Evolutionary conservation across 2,888 invertebrate species (phyloP), one percentile per base, ranked within the genome.

Genomic region (Rosalia funebris): DNA sequence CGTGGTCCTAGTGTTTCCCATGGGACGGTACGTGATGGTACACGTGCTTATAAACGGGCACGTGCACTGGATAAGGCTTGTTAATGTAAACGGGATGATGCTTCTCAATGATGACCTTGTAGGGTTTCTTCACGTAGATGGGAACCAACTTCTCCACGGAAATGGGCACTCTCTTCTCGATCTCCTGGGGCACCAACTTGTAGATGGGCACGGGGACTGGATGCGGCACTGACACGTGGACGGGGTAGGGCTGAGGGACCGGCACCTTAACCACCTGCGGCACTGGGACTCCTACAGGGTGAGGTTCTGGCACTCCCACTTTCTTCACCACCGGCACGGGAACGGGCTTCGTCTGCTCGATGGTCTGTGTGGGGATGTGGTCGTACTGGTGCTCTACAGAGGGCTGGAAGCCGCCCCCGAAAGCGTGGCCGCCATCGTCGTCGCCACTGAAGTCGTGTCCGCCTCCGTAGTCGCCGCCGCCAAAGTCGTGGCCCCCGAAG

Each of bases 71-170:
- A 81, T 90, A 90, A 4, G 90, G 90, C 76, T 89, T 89, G 71
- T 88, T 87, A 17, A 81, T 69, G 59, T 79, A 71, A 36, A 90
- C 87, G 76, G 88, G 89, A 47, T 91, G 88, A 76, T 87, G 90
- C 83, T 90, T 91, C 66, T 91, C 87, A 25, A 91, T 88, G 78
- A 89, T 87, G 1, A 91, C 89, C 69, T 90, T 89, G 84, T 90
- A 90, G 1, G 90, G 91, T 75, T 87, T 90, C 75, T 89, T 89
- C 1, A 91, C 86, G 66, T 89, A 88, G 72, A 90, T 88, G 11
- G 88, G 88, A 17, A 88, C 86, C 19, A 89, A 88, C 74, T 88
- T 90, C 75, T 91, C 90, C 1, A 91, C 89, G 1, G 89, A 88
- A 79, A 89, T 89, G 1, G 91, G 91, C 4, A 91, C 87, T 67